phyloP scores from a whole-genome alignment of 2,113 vertebrate species.

The Muntiacus reevesi region DNA sequence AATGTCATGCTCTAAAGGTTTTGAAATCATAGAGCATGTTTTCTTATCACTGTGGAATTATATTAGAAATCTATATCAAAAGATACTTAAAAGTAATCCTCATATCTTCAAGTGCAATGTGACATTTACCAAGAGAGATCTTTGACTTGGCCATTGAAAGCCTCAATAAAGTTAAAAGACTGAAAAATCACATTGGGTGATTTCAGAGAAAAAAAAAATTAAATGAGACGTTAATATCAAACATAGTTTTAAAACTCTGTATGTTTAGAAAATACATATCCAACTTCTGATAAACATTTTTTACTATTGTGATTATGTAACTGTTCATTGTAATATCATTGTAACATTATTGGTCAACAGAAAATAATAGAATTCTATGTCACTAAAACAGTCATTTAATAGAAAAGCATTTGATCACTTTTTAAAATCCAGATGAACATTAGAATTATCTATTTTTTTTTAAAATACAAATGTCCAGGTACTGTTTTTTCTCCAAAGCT shows the following conservation, averaged over 20 bases:
- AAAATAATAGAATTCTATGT: neutral
- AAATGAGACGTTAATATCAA: neutral
- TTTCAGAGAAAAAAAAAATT: neutral
- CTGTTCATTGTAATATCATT: neutral
- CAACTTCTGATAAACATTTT: neutral
- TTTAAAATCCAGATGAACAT: neutral
- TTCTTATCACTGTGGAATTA: neutral
- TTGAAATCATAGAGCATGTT: neutral
- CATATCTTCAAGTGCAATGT: neutral
- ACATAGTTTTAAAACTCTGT: neutral
- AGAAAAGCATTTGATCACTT: neutral
- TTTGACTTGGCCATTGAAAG: neutral
- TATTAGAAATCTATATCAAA: neutral
- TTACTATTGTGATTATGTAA: neutral
- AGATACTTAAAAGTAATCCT: neutral
- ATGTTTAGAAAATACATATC: neutral
- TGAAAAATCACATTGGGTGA: neutral
- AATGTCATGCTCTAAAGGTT: neutral
- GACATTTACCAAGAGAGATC: neutral
- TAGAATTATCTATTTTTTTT: neutral
- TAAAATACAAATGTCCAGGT: neutral
- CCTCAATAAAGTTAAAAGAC: neutral
- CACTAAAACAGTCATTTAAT: neutral
- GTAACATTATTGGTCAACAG: neutral
- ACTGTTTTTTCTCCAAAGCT: neutral